phyloP scores from a whole-genome alignment of 2,113 vertebrate species.

The Steatornis caripensis region DNA sequence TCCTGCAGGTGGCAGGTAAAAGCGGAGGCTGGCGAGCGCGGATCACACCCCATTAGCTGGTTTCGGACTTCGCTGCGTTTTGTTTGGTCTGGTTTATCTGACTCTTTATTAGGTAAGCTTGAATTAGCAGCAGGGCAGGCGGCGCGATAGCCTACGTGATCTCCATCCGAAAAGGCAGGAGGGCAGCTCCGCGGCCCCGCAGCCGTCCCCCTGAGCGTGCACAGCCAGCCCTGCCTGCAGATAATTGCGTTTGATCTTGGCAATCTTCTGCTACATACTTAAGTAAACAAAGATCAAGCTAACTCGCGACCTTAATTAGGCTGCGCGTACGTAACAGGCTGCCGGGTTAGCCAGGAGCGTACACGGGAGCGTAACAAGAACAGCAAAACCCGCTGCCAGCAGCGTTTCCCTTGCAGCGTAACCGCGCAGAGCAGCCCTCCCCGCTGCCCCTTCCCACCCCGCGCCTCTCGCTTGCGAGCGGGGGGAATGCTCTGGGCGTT shows the following conservation, averaged over 20 bases:
- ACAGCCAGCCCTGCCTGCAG: neutral
- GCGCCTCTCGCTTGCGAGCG: rapidly evolving
- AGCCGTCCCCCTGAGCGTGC: neutral
- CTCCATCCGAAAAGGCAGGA: neutral
- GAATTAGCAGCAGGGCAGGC: neutral
- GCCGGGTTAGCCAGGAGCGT: slow-evolving; percentile 50
- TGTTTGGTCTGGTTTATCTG: slow-evolving; percentile 54
- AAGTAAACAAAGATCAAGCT: slow-evolving; percentile 75
- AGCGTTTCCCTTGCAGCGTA: rapidly evolving
- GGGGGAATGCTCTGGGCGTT: rapidly evolving
- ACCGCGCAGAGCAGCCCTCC: neutral
- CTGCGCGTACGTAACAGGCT: slow-evolving; percentile 71
- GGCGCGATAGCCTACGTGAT: neutral
- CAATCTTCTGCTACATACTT: slow-evolving; percentile 57
- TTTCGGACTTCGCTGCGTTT: slow-evolving; percentile 60
- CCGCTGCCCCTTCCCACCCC: neutral
- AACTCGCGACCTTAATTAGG: slow-evolving; percentile 73
- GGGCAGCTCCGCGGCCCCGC: neutral
- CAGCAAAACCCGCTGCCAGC: rapidly evolving
- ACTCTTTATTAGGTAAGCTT: slow-evolving; percentile 53
- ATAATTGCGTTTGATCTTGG: slow-evolving; percentile 57
- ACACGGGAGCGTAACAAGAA: neutral
- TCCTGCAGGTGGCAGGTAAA: slow-evolving; percentile 45
- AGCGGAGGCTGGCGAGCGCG: slow-evolving; percentile 28
- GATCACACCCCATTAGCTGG: slow-evolving; percentile 56